Conservation (phyloP, 2,888 invertebrate species). For the Netelia virgata region DNA sequence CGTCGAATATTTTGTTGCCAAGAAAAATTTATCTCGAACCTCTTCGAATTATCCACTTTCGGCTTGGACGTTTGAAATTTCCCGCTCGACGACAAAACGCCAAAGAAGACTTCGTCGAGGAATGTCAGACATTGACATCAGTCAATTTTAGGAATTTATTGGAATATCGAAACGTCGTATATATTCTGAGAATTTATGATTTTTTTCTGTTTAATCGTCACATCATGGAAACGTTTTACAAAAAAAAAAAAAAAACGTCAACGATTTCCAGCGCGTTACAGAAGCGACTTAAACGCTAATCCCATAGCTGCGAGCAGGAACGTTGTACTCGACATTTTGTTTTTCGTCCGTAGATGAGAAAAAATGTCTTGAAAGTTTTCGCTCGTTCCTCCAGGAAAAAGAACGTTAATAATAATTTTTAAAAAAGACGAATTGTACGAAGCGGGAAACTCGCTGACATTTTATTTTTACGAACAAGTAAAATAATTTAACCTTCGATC, state of each 20-base stretch:
- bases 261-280: slow-evolving; percentile 43
- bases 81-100: no score
- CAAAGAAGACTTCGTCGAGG: no score
- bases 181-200: not conserved
- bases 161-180: not conserved
- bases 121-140: no score
- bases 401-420: no score
- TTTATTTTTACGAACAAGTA: slow-evolving; percentile 39
- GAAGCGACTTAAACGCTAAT: slow-evolving; percentile 56
- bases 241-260: slow-evolving; percentile 7
- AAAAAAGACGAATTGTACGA: not conserved
- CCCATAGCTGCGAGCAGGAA: slow-evolving; percentile 67
- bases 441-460: slow-evolving; percentile 19
- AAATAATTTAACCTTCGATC: slow-evolving; percentile 72
- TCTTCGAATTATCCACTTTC: not conserved
- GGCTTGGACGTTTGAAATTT: no score
- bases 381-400: slow-evolving; percentile 39
- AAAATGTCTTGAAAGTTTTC: slow-evolving; percentile 28
- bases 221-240: slow-evolving; percentile 21
- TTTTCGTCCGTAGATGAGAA: slow-evolving; percentile 46
- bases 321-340: slow-evolving; percentile 48
- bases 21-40: not conserved
- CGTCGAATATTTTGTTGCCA: not conserved
- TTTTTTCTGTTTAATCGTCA: slow-evolving; percentile 20
- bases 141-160: not conserved